A percentile compares a stretch with the other conserved stretches of the same genome.
Conservation (phyloP, 2,797 vertebrate genomes). For the Natrix natrix region DNA sequence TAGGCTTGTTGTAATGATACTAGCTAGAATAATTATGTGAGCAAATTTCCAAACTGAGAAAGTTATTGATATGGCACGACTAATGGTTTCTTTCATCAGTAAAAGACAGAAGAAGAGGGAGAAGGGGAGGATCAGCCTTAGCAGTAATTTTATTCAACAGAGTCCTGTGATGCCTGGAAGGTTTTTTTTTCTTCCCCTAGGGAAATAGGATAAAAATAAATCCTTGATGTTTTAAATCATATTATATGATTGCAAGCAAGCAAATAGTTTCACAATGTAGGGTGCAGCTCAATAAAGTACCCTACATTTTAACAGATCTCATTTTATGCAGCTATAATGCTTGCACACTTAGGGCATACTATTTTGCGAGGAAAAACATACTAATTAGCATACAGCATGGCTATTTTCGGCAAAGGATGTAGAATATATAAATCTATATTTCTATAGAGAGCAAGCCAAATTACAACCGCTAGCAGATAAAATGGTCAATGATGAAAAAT, state of each 20-base stretch:
- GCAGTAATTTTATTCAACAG: constrained; percentile 43
- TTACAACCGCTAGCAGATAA: background rate
- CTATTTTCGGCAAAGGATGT: background rate
- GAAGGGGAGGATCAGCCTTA: constrained; percentile 55
- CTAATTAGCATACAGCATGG: background rate
- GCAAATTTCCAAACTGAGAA: constrained; percentile 57
- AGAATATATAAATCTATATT: background rate
- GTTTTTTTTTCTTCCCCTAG: constrained; percentile 2
- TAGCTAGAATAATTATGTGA: constrained; percentile 54
- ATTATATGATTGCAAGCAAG: constrained; percentile 16
- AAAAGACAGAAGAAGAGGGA: background rate
- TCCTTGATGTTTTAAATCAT: constrained; percentile 56
- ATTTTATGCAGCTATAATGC: background rate
- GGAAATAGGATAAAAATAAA: constrained; percentile 59
- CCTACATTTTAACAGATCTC: constrained; percentile 2
- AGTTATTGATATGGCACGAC: constrained; percentile 50
- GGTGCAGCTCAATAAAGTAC: constrained; percentile 32
- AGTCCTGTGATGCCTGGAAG: constrained; percentile 46
- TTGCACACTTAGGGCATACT: background rate
- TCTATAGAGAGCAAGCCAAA: background rate
- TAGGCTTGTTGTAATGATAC: constrained; percentile 56
- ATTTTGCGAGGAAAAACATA: background rate
- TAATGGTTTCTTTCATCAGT: constrained; percentile 51
- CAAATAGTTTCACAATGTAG: background rate
- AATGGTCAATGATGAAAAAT: background rate